Evolutionary conservation across 2,113 vertebrate genomes (phyloP), one percentile per base, ranked within the genome.

Genomic region (Aramus guarauna): DNA sequence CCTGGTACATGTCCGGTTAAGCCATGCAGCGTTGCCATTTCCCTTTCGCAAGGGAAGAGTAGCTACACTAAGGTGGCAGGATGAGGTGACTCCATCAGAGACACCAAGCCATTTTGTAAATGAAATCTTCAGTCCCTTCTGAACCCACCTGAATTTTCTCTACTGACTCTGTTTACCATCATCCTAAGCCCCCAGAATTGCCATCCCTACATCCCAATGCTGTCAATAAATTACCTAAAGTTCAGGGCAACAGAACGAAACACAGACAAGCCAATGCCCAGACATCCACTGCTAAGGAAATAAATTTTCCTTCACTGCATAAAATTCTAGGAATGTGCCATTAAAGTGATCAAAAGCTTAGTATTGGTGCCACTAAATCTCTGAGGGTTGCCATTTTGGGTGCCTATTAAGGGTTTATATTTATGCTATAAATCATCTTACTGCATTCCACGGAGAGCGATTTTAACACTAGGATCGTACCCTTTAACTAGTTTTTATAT

Each of bases 401-500:
- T 85, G 48, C 85, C 94, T 90, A 82, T 95, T 94, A 95, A 67
- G 56, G 69, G 82, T 96, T 96, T 95, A 79, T 96, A 94, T 96
- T 97, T 97, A 56, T 85, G 56, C 59, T 90, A 88, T 94, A 97
- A 92, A 97, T 96, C 92, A 91, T 84, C 68, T 58, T 60, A 53
- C 7, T 56, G 78, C 84, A 56, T 96, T 96, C 94, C 84, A 92
- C 8, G 2, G 55, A 96, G 84, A 96, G 64, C 1, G 3, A 90
- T 92, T 96, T 84, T 80, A 97, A 75, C 48, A 62, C 85, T 56
- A 72, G 26, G 78, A 96, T 95, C 93, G 74, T 71, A 92, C 59
- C 88, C 77, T 88, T 93, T 93, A 96, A 94, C 88, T 81, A 87
- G 83, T 95, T 97, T 97, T 97, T 84, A 88, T 92, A 93, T 50